Evolutionary conservation across 2,888 invertebrate genomes (phyloP), one percentile per base, ranked within the genome.

Genomic region (Drosophila paranaensis): DNA sequence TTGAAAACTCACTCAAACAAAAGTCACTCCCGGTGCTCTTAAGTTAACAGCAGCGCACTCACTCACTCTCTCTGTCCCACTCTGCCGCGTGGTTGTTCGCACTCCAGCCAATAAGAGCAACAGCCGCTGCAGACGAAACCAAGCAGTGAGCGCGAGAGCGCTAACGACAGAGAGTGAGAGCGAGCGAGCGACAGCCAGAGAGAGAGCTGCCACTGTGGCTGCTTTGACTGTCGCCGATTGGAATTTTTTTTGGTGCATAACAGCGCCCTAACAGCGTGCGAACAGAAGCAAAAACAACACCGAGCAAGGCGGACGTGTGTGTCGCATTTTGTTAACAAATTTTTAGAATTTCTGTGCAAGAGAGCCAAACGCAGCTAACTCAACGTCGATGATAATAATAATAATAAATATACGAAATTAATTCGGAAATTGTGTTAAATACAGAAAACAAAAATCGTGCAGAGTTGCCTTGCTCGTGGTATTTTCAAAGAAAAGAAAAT

Each of bases 81-180:
- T 20, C 54, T 33, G n/a, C 5, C 30, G n/a, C 30, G 48, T 16
- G 56, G 14, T 20, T 33, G 56, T 6, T 43, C 14, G 43, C 20
- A 82, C 82, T 85, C 83, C 82, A 84, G 70, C 77, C 84, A 87
- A 82, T 84, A 82, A 80, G 77, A 79, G 78, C 70, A 73, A 74
- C 60, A 76, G 68, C 37, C 56, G 62, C 37, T 50, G 61, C 70
- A 66, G 48, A 54, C 27, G 45, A 14, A 37, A 30, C 9, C 42
- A 25, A 42, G 46, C 69, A 55, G 78, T 64, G 78, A 64, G 64
- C 43, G 70, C 16, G 56, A 45, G 53, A 66, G 64, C 48, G 45
- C 20, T 51, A 66, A 6, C 14, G 25, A 25, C 25, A 27, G n/a
- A 33, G 45, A 27, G 78, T 64, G 78, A 64, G 64, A 39, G 70